These are phyloP conservation scores for Crossocerus cetratus DNA, from an alignment of 2,888 invertebrate genomes.

Conservation along the genomic window DNA sequence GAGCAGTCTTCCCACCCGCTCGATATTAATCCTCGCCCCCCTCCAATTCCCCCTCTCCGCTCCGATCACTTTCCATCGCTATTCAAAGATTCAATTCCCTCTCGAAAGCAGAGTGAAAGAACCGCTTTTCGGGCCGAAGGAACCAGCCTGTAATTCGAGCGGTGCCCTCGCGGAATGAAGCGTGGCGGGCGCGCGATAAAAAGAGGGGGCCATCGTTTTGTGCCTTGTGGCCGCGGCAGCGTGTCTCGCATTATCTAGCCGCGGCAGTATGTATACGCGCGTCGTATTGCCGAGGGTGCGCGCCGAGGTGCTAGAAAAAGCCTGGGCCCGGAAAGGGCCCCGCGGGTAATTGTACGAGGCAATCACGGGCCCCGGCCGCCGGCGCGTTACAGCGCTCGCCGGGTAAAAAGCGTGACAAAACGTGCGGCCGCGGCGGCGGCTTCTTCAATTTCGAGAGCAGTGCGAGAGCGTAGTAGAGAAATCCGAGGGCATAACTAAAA, in stretches of 20 bases:
- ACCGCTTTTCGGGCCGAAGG: too few relatives aligned
- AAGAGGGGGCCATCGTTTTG: constrained; percentile 49
- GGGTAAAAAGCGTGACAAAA: constrained; percentile 68
- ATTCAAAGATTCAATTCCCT: too few relatives aligned
- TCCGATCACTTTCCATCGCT: too few relatives aligned
- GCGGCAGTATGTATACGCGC: constrained; percentile 48
- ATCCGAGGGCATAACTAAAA: constrained; percentile 61
- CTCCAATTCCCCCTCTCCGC: too few relatives aligned
- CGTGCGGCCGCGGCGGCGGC: constrained; percentile 38
- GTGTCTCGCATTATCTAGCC: constrained; percentile 58
- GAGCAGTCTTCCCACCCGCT: too few relatives aligned
- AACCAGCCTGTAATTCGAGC: constrained; percentile 44
- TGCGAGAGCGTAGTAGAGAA: constrained; percentile 4
- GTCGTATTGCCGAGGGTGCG: constrained; percentile 37
- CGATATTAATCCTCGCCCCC: too few relatives aligned
- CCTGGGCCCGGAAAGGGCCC: neutral
- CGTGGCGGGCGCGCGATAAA: constrained; percentile 48
- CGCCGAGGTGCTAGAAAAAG: constrained; percentile 9
- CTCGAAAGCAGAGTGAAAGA: too few relatives aligned
- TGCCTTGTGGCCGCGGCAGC: constrained; percentile 53
- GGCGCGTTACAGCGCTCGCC: constrained; percentile 62
- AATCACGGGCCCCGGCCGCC: constrained; percentile 60
- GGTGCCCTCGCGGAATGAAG: constrained; percentile 54
- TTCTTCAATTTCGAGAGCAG: constrained; percentile 44
- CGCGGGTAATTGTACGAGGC: constrained; percentile 66